Conservation (phyloP, 1,140 invertebrate genomes). For the Drosophila gunungcola region DNA sequence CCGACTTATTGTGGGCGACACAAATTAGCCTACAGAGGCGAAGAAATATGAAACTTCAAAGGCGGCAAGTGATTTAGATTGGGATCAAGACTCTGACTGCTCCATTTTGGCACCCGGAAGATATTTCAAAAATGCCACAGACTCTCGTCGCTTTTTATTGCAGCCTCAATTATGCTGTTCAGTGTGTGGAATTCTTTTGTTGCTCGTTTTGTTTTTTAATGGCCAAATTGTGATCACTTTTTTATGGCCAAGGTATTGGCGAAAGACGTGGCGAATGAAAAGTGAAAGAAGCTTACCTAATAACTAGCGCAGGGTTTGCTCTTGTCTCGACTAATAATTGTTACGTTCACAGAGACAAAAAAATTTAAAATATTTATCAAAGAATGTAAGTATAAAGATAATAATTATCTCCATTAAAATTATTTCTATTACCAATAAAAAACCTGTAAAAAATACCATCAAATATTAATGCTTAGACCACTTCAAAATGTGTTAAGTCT, state of each 20-base stretch:
- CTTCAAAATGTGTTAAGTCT: too few relatives aligned
- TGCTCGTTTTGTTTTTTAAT: slow-evolving; percentile 7
- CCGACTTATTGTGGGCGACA: slow-evolving; percentile 41
- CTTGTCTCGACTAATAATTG: slow-evolving; percentile 31
- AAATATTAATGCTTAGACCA: not conserved
- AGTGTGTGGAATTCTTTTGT: slow-evolving; percentile 44
- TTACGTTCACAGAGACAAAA: slow-evolving; percentile 1
- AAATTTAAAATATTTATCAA: not conserved
- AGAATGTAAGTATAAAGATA: not conserved
- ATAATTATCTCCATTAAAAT: not conserved
- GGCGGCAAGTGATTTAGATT: slow-evolving; percentile 49
- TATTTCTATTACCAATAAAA: not conserved
- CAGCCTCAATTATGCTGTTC: slow-evolving; percentile 30
- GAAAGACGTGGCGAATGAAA: slow-evolving; percentile 30
- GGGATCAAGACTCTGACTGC: slow-evolving; percentile 40
- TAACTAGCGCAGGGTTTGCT: slow-evolving; percentile 26
- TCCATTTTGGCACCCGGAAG: slow-evolving; percentile 72
- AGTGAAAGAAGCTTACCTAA: slow-evolving; percentile 76
- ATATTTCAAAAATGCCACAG: slow-evolving; percentile 51
- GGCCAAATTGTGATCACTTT: slow-evolving; percentile 25
- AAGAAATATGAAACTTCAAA: slow-evolving; percentile 45
- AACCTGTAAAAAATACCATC: not conserved
- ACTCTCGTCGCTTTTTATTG: slow-evolving; percentile 14
- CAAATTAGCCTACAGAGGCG: slow-evolving; percentile 48
- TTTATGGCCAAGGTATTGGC: slow-evolving; percentile 26